Conservation (phyloP, 2,113 vertebrate species). For the Poeciliopsis retropinna region DNA sequence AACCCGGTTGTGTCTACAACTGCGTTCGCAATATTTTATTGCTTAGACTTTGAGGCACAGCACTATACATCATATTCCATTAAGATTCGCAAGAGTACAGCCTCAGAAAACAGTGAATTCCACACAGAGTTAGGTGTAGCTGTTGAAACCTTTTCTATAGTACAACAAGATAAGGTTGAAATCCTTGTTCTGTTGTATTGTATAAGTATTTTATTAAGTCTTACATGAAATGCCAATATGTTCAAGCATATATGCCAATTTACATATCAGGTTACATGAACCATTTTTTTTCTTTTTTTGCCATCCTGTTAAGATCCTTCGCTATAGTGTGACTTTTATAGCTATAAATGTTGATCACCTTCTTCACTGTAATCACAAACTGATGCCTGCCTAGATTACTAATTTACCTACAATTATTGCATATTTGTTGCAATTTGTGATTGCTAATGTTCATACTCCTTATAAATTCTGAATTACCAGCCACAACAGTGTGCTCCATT, state of each 20-base stretch:
- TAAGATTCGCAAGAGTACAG: conserved; percentile 33
- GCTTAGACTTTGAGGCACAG: conserved; percentile 31
- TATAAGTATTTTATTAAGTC: not conserved
- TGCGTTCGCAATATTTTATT: conserved; percentile 21
- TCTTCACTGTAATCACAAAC: not conserved
- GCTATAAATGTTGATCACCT: not conserved
- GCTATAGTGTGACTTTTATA: not conserved
- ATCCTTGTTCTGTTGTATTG: no score
- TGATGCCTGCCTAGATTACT: not conserved
- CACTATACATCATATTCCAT: conserved; percentile 38
- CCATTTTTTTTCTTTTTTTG: no score
- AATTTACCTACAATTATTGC: not conserved
- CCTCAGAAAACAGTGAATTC: conserved; percentile 3
- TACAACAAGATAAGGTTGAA: no score
- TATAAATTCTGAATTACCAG: not conserved
- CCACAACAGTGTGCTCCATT: not conserved
- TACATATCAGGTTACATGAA: no score
- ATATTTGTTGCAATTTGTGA: no score
- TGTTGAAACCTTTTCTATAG: not conserved
- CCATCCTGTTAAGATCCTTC: not conserved
- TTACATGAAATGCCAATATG: not conserved
- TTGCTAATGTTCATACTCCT: not conserved
- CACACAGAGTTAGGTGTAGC: not conserved
- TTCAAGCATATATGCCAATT: not conserved
- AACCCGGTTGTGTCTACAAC: conserved; percentile 19